Conservation (phyloP, 2,113 vertebrate species). For the Sylvilagus bachmani region DNA sequence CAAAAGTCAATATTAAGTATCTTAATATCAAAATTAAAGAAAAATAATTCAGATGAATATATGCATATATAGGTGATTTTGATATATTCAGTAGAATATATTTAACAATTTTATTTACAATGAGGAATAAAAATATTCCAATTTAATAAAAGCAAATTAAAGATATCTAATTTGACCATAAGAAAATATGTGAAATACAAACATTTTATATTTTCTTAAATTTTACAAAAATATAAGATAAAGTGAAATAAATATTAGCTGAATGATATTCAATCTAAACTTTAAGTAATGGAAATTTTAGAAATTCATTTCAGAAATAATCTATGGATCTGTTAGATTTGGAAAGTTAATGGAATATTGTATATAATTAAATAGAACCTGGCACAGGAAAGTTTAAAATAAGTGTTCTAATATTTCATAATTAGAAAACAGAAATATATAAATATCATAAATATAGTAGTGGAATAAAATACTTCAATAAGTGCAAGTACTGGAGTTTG, state of each 20-base stretch:
- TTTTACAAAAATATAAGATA: neutral
- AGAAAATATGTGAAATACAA: neutral
- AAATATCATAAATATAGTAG: neutral
- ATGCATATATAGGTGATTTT: neutral
- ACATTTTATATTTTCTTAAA: neutral
- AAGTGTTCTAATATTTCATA: neutral
- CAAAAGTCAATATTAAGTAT: neutral
- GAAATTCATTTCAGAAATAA: neutral
- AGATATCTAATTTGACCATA: neutral
- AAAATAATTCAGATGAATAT: neutral
- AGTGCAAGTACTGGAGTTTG: neutral
- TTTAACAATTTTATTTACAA: neutral
- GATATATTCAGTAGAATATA: neutral
- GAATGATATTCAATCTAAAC: neutral
- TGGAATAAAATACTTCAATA: neutral
- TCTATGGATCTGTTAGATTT: neutral
- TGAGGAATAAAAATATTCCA: neutral
- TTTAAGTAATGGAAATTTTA: neutral
- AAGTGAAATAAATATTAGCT: neutral
- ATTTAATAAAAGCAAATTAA: neutral
- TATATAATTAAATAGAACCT: neutral
- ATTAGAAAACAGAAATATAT: neutral
- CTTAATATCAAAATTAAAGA: neutral
- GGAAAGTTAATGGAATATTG: neutral
- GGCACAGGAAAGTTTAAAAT: neutral